phyloP scores from a whole-genome alignment of 1,140 invertebrate genomes.

The Campodea augens region DNA sequence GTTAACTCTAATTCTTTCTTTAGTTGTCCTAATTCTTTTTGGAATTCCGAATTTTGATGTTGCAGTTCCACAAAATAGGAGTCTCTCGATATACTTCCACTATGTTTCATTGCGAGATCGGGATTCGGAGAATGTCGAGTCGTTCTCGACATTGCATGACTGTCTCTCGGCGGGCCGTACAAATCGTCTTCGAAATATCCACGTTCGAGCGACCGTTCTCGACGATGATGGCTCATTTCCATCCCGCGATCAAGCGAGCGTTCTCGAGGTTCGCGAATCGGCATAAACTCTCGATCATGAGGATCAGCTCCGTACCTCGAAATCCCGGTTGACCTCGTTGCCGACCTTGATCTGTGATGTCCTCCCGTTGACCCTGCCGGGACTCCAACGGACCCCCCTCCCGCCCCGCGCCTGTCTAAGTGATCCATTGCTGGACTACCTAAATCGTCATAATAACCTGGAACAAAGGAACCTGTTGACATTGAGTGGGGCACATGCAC shows the following conservation, averaged over 20 bases:
- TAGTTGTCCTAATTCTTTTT: constrained; percentile 85
- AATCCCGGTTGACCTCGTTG: constrained; percentile 28
- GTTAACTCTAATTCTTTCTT: constrained; percentile 93
- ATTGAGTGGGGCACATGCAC: background rate
- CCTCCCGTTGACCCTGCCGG: constrained; percentile 32
- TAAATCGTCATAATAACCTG: constrained; percentile 45
- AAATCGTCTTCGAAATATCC: constrained; percentile 42
- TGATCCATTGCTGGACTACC: constrained; percentile 45
- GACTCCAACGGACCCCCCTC: constrained; percentile 35
- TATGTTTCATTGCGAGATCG: constrained; percentile 24
- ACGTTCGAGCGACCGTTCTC: constrained; percentile 38
- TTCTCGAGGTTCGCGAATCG: constrained; percentile 49
- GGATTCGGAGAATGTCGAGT: constrained; percentile 55
- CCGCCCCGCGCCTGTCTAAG: constrained; percentile 35
- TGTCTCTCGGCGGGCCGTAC: constrained; percentile 34
- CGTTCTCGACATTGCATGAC: constrained; percentile 22
- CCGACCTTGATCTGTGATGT: constrained; percentile 35
- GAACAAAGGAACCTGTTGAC: background rate
- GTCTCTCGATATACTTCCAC: constrained; percentile 15
- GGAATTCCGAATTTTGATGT: constrained; percentile 83
- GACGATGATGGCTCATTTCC: constrained; percentile 13
- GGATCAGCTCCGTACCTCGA: constrained; percentile 43
- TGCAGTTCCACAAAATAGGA: constrained; percentile 79
- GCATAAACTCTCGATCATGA: constrained; percentile 58
- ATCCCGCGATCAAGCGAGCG: constrained; percentile 34